Base-by-base conservation (phyloP, 2,113 vertebrate genomes). In the Megaceryle maxima region DNA sequence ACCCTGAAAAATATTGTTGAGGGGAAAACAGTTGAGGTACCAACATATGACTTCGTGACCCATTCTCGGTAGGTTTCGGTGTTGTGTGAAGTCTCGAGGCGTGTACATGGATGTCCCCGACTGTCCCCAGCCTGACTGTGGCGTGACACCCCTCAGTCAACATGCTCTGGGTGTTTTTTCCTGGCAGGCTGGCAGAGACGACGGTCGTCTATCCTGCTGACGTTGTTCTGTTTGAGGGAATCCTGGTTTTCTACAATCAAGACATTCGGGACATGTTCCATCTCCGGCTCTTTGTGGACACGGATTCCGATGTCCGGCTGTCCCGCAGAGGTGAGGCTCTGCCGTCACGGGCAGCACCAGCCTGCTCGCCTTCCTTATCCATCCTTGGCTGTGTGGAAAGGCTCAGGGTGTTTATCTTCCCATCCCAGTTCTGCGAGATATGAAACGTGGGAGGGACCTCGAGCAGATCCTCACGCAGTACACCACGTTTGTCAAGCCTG, bases 381-480 rank as follows among this genome's bases (percentile, higher is more conserved):
- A 0, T 11, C 44, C 53, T 25, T 4, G 0, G 21, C 31, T 17
- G 1, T 0, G 24, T 6, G 7, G 21, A 59, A 39, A 13, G 15
- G 3, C 56, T 21, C 77, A 13, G 4, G 5, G 50, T 12, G 46
- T 83, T 92, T 91, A 60, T 90, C 74, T 83, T 73, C 13, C 74
- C 7, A 0, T 92, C 14, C 59, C 91, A 99, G 99, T 99, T 96
- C 98, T 99, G 55, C 98, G 99, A 53, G 99, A 99, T 74, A 99
- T 99, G 98, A 99, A 96, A 24, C 98, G 99, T 20, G 99, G 99
- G 35, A 96, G 99, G 77, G 99, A 99, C 95, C 98, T 99, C 69
- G 99, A 99, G 96, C 99, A 99, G 98, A 99, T 99, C 51, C 98
- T 99, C 76, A 98, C 98, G 6, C 99, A 99, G 97, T 99, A 99